These are phyloP conservation scores for Drosophila neotestacea DNA, from an alignment of 2,888 invertebrate genomes.

Conservation along the genomic window DNA sequence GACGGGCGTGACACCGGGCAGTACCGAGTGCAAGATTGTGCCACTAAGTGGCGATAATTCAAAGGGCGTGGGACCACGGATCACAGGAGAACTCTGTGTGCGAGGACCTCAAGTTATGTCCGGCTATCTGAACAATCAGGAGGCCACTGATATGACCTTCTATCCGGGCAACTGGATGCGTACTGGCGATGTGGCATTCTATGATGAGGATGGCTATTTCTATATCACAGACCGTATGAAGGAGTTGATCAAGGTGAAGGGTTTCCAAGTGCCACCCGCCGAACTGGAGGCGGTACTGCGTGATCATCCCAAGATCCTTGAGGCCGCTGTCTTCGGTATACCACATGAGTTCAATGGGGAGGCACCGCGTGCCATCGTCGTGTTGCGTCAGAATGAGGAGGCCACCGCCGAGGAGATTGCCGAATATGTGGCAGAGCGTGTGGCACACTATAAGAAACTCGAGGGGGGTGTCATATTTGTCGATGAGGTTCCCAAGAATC, in stretches of 20 bases:
- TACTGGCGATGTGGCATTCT: conserved; percentile 89
- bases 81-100: conserved; percentile 90
- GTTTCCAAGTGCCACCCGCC: conserved; percentile 93
- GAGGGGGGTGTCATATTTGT: conserved; percentile 89
- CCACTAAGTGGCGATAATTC: conserved; percentile 82
- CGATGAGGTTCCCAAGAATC: conserved; percentile 90
- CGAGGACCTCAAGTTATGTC: conserved; percentile 93
- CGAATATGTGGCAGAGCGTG: conserved; percentile 88
- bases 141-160: conserved; percentile 90
- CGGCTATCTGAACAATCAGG: conserved; percentile 91
- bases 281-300: conserved; percentile 89
- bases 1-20: conserved; percentile 88
- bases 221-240: conserved; percentile 92
- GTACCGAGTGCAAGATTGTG: conserved; percentile 88
- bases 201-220: conserved; percentile 88
- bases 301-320: conserved; percentile 88
- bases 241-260: conserved; percentile 93
- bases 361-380: conserved; percentile 91
- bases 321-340: conserved; percentile 93
- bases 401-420: conserved; percentile 87
- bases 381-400: conserved; percentile 86
- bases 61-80: conserved; percentile 87
- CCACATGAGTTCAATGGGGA: conserved; percentile 90
- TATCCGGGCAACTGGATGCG: conserved; percentile 89
- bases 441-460: conserved; percentile 91